Conservation (phyloP, 2,888 invertebrate species). For the Zootermopsis nevadensis region DNA sequence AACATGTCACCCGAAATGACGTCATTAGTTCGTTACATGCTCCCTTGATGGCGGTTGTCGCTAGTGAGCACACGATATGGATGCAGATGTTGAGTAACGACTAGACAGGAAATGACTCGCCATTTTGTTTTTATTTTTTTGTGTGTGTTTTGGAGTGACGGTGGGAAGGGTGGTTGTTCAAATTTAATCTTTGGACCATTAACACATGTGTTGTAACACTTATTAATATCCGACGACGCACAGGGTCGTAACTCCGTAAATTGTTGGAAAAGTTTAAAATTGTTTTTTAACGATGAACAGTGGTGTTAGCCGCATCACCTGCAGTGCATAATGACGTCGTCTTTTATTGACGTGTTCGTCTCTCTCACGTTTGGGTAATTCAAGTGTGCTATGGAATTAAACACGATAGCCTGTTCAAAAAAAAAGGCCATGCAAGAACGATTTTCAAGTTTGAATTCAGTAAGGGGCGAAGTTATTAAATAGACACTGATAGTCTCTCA, state of each 20-base stretch:
- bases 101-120: background rate
- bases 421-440: too few species aligned
- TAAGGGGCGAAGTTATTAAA: too few species aligned
- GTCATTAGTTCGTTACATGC: constrained; percentile 41
- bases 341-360: too few species aligned
- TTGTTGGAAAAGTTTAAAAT: background rate
- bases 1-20: constrained; percentile 41
- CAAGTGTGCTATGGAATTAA: too few species aligned
- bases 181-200: constrained; percentile 30
- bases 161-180: constrained; percentile 11
- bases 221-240: background rate
- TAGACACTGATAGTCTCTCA: too few species aligned
- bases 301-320: background rate
- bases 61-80: constrained; percentile 18
- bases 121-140: background rate
- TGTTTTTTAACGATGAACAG: background rate
- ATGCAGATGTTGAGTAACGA: constrained; percentile 32
- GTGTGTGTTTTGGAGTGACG: background rate
- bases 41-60: constrained; percentile 21
- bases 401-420: too few species aligned
- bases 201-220: background rate
- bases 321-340: background rate
- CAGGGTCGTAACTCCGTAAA: background rate
- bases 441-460: too few species aligned
- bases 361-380: too few species aligned